Evolutionary conservation across 2,113 vertebrate species (phyloP), one percentile per base, ranked within the genome.

Genomic region (Tympanuchus pallidicinctus): DNA sequence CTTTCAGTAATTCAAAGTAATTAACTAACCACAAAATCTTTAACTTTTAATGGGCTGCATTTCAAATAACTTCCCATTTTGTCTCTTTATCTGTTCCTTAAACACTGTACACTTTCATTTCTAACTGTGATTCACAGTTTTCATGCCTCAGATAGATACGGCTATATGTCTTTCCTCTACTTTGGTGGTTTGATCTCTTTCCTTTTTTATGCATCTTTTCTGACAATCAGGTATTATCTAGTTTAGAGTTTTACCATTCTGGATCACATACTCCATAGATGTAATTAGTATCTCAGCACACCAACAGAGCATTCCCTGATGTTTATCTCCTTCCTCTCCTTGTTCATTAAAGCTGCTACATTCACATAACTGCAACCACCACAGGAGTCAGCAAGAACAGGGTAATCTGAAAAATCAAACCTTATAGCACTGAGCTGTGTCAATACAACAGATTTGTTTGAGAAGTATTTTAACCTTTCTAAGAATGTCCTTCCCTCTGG

Each of bases 1-100:
- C 91, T 97, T 97, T 93, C 96, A 90, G 83, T 84, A 94, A 95
- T 98, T 96, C 96, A 92, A 88, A 94, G 85, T 92, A 95, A 97
- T 95, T 96, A 94, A 97, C 81, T 89, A 97, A 89, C 77, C 69
- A 86, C 97, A 90, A 97, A 96, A 78, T 88, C 95, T 97, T 96
- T 95, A 97, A 94, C 95, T 94, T 96, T 36, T 69, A 94, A 93
- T 94, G 60, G 74, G 25, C 45, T 71, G 28, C 79, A 94, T 90
- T 96, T 89, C 91, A 94, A 94, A 43, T n/a, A 90, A 91, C 59
- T 75, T 76, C 20, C 25, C 77, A 59, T 43, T 42, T 57, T 65
- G 22, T 54, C 7, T 69, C 73, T 93, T 81, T 66, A 71, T 4
- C n/a, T 89, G 13, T 54, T 38, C 74, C 65, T 88, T n/a, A 45